Percentiles rank a stretch among this genome's conserved stretches.
Conservation (phyloP, 2,113 vertebrate species). For the Phalacrocorax brasilianus region DNA sequence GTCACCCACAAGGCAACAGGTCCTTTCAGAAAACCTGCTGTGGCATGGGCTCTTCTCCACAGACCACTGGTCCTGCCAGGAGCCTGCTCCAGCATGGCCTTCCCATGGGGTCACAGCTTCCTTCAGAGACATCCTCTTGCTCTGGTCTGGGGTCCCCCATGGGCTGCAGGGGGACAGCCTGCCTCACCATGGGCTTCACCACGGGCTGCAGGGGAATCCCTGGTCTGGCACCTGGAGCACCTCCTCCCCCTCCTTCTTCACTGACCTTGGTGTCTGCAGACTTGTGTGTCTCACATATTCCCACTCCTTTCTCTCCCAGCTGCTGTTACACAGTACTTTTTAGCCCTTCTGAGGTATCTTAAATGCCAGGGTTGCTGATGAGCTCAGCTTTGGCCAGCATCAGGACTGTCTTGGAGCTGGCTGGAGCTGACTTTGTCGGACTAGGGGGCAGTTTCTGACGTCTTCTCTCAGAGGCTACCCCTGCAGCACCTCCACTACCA, state of each 20-base stretch:
- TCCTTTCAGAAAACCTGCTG: background rate
- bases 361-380: rapidly evolving
- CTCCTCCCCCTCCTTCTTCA: background rate
- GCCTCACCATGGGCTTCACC: no score
- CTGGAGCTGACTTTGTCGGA: background rate
- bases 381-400: rapidly evolving
- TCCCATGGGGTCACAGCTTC: background rate
- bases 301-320: background rate
- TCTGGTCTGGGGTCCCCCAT: background rate
- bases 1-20: background rate
- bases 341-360: background rate
- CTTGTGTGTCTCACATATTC: background rate
- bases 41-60: background rate
- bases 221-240: background rate
- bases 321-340: background rate
- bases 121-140: background rate
- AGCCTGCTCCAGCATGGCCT: background rate
- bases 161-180: background rate
- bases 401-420: background rate
- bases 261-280: background rate
- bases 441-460: background rate
- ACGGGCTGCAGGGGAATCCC: background rate
- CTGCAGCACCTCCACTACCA: background rate
- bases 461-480: background rate
- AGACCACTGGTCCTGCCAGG: background rate